A percentile compares a stretch with the other conserved stretches of the same genome.
phyloP scores from a whole-genome alignment of 2,113 vertebrate species.

The Ranitomeya variabilis region DNA sequence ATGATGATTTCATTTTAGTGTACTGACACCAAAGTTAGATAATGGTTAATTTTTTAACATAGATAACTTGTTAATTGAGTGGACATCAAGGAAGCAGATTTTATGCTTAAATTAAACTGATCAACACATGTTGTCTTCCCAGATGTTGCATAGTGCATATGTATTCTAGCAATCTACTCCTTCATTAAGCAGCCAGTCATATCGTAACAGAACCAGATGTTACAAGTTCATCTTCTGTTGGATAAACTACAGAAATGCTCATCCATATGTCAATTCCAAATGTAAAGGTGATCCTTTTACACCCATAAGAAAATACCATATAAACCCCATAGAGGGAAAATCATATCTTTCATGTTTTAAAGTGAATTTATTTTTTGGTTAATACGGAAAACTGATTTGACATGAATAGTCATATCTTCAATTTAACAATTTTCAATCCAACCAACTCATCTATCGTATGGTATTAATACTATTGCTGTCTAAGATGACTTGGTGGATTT shows the following conservation, averaged over 20 bases:
- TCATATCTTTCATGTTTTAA: no score
- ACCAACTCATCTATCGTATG: no score
- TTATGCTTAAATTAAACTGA: constrained; percentile 38
- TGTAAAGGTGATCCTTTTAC: background rate
- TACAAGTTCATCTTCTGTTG: background rate
- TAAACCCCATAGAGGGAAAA: background rate
- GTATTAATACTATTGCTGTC: no score
- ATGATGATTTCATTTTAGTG: no score
- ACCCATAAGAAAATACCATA: background rate
- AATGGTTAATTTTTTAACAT: no score
- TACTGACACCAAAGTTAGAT: no score
- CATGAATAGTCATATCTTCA: no score
- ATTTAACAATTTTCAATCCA: no score
- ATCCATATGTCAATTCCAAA: background rate
- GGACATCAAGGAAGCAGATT: constrained; percentile 8
- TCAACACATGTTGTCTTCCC: background rate
- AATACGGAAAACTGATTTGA: no score
- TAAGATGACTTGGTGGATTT: no score
- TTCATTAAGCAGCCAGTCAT: constrained; percentile 36
- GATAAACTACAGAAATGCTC: constrained; percentile 2
- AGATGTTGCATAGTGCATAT: constrained; percentile 8
- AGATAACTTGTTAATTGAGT: background rate
- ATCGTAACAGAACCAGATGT: constrained; percentile 14
- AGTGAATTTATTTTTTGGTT: no score
- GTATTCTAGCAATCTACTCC: constrained; percentile 23